Conservation (phyloP, 1,140 invertebrate species). For the Aricia agestis region DNA sequence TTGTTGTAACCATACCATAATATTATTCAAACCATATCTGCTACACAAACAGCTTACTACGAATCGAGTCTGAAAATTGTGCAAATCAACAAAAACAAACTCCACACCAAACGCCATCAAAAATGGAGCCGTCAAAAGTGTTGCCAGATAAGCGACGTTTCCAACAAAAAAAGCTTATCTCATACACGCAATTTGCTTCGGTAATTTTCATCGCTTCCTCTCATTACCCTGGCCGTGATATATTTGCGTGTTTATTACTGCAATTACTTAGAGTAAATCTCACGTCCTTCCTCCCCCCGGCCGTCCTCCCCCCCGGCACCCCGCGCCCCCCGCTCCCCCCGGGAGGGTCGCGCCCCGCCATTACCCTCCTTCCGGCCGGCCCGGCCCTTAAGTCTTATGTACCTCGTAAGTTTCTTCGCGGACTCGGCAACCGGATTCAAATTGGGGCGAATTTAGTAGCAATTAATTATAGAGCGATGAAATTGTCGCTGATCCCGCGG, state of each 20-base stretch:
- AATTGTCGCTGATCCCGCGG: conserved; percentile 43
- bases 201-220: conserved; percentile 73
- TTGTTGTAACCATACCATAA: too few species aligned
- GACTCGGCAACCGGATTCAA: conserved; percentile 74
- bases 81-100: not conserved
- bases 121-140: conserved; percentile 40
- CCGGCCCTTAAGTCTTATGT: conserved; percentile 75
- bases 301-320: conserved; percentile 21
- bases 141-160: conserved; percentile 34
- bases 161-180: conserved; percentile 69
- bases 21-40: not conserved
- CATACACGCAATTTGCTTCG: conserved; percentile 74
- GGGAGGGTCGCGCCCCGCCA: conserved; percentile 67
- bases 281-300: conserved; percentile 68
- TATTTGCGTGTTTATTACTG: conserved; percentile 77
- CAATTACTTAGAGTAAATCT: conserved; percentile 78
- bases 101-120: not conserved
- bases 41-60: not conserved
- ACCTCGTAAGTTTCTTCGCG: conserved; percentile 74
- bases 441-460: conserved; percentile 75
- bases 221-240: conserved; percentile 74
- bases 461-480: conserved; percentile 71
- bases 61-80: not conserved
- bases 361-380: conserved; percentile 70
- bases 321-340: conserved; percentile 25